Evolutionary conservation across 2,113 vertebrate species (phyloP).

Genomic region (Nansenia antarctica): DNA sequence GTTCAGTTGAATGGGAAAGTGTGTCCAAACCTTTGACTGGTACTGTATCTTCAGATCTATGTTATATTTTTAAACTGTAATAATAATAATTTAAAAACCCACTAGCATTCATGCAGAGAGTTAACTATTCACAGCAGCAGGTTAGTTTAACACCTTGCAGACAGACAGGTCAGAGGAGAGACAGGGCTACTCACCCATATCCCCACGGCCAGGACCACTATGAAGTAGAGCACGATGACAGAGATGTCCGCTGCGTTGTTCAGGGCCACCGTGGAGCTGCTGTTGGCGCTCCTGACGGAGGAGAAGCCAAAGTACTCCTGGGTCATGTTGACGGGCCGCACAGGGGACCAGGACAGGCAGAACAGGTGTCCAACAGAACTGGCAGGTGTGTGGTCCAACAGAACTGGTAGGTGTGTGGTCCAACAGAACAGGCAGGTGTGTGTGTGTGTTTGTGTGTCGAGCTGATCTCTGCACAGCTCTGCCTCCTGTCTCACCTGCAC

Average conservation of each 20-base stretch:
- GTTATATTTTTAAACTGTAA: too few relatives aligned
- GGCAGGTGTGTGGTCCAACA: not conserved
- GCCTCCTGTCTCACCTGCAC: conserved; percentile 21
- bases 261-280: conserved; percentile 40
- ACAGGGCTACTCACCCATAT: conserved; percentile 84
- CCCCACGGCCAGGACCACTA: conserved; percentile 90
- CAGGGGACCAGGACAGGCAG: not conserved
- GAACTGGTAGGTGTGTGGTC: not conserved
- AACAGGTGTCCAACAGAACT: not conserved
- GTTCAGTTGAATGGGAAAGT: too few relatives aligned
- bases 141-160: not conserved
- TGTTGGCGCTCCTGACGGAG: conserved; percentile 3
- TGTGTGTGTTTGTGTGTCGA: too few relatives aligned
- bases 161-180: not conserved
- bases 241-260: conserved; percentile 91
- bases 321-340: conserved; percentile 55
- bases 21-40: too few relatives aligned
- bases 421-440: not conserved
- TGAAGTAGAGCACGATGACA: conserved; percentile 90
- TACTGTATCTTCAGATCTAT: too few relatives aligned
- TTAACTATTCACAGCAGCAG: conserved; percentile 47
- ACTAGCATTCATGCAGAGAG: not conserved
- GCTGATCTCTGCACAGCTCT: conserved; percentile 1
- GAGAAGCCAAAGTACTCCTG: conserved; percentile 67
- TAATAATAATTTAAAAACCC: too few relatives aligned